These are phyloP conservation scores for Turritopsis rubra DNA, from an alignment of 30 jellyfish, hydroid and myxozoan species.

Conservation along the genomic window DNA sequence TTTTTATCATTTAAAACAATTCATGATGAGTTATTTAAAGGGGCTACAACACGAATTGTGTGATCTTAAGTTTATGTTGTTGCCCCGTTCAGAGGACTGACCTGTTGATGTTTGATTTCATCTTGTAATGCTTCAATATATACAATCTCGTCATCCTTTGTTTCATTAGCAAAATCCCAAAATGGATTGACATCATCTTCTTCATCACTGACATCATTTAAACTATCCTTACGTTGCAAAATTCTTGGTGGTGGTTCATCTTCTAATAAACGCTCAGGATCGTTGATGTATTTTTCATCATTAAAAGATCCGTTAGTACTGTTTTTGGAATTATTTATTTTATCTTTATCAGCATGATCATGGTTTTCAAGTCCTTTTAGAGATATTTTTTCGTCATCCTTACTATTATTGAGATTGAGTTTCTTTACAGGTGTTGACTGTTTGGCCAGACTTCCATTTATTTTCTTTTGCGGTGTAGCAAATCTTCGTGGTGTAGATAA, in stretches of 20 bases:
- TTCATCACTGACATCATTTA: constrained; percentile 54
- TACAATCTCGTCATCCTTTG: constrained; percentile 65
- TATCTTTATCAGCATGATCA: background rate
- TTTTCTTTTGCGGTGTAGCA: constrained; percentile 65
- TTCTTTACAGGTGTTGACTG: constrained; percentile 30
- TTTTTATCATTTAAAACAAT: too few species aligned
- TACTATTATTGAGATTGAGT: background rate
- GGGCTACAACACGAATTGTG: background rate
- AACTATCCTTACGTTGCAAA: constrained; percentile 56
- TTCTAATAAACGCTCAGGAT: constrained; percentile 33
- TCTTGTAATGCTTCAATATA: constrained; percentile 69
- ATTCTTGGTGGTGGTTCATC: constrained; percentile 38
- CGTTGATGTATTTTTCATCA: constrained; percentile 23
- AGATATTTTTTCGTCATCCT: background rate
- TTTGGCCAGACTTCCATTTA: constrained; percentile 20
- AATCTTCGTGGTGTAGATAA: constrained; percentile 80
- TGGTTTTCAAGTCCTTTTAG: background rate
- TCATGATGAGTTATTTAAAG: too few species aligned
- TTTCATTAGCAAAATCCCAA: constrained; percentile 49
- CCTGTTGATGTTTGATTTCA: constrained; percentile 88
- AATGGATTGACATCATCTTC: constrained; percentile 87
- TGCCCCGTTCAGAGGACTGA: background rate
- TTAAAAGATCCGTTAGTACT: background rate
- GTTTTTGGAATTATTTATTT: background rate
- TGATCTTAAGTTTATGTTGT: background rate